Evolutionary conservation across 2,888 invertebrate species (phyloP).

Genomic region (Epistrophella euchroma): DNA sequence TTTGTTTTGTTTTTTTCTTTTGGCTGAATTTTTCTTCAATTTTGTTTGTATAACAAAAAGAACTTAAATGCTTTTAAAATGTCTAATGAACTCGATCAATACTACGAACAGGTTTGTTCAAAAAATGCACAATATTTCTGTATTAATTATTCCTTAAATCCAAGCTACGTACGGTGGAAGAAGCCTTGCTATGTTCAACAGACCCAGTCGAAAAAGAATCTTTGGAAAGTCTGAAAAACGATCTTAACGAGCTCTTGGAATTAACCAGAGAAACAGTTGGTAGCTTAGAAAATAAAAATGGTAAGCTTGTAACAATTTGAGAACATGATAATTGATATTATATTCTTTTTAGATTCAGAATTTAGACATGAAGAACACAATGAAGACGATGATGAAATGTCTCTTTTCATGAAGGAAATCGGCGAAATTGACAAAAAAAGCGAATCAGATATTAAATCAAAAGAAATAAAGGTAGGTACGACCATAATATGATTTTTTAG

Average conservation of each 20-base stretch:
- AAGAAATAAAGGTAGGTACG: constrained; percentile 10
- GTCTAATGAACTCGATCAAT: constrained; percentile 43
- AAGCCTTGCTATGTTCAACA: constrained; percentile 85
- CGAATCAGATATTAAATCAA: not conserved
- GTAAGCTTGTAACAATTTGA: not conserved
- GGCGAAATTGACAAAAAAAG: constrained; percentile 77
- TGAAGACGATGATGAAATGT: constrained; percentile 80
- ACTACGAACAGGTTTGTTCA: constrained; percentile 51
- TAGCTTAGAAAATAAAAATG: constrained; percentile 1
- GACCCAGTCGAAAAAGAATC: constrained; percentile 85
- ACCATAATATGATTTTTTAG: not conserved
- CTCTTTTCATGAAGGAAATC: constrained; percentile 80
- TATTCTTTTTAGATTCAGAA: not conserved
- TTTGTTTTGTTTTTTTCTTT: not conserved
- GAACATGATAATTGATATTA: not conserved
- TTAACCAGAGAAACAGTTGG: constrained; percentile 86
- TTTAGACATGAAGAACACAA: constrained; percentile 69
- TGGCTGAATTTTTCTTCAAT: not conserved
- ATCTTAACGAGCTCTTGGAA: constrained; percentile 88
- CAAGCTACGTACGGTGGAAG: constrained; percentile 87
- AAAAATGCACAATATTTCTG: not conserved
- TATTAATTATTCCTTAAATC: constrained; percentile 41
- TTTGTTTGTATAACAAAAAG: not conserved
- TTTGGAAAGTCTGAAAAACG: constrained; percentile 86
- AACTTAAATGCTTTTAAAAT: constrained; percentile 41